A percentile compares a stretch with the other conserved stretches of the same genome.
These are phyloP conservation scores for Zosterops borbonicus DNA, from an alignment of 2,113 vertebrate species.

Conservation along the genomic window DNA sequence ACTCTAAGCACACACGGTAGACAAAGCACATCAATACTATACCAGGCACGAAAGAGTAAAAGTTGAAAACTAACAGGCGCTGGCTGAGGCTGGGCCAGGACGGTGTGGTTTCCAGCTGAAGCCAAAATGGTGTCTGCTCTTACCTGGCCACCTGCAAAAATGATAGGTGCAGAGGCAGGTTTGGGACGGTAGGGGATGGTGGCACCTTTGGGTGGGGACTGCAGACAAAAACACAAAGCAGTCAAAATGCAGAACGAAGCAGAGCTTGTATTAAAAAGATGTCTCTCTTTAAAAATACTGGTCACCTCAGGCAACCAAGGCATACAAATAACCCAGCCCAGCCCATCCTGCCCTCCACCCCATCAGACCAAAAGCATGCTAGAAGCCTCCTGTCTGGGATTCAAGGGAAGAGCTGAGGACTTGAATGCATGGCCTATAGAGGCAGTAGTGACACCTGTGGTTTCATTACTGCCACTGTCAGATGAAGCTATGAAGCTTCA, in stretches of 20 bases:
- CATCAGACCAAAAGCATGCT: neutral
- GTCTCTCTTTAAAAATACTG: neutral
- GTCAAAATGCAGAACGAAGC: slow-evolving; percentile 28
- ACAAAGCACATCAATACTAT: slow-evolving; percentile 67
- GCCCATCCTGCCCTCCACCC: neutral
- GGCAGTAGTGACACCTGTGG: neutral
- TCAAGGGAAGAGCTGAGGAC: neutral
- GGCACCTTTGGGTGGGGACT: slow-evolving; percentile 93
- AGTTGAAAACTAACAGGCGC: slow-evolving; percentile 83
- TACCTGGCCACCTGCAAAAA: slow-evolving; percentile 82
- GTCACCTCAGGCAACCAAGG: neutral
- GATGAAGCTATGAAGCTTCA: neutral
- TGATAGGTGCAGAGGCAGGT: slow-evolving; percentile 79
- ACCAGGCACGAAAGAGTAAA: slow-evolving; percentile 70
- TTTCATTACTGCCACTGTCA: neutral
- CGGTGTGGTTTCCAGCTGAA: slow-evolving; percentile 83
- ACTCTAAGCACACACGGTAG: neutral
- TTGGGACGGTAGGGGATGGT: slow-evolving; percentile 93
- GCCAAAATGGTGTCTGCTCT: slow-evolving; percentile 80
- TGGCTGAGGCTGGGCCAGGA: slow-evolving; percentile 85
- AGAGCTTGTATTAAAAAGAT: neutral
- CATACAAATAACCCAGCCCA: neutral
- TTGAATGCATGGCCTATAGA: accelerated
- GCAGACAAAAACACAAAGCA: slow-evolving; percentile 59
- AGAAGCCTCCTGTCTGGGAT: neutral